Evolutionary conservation across 2,888 invertebrate species (phyloP).

Genomic region (Lordiphosa andalusiaca): DNA sequence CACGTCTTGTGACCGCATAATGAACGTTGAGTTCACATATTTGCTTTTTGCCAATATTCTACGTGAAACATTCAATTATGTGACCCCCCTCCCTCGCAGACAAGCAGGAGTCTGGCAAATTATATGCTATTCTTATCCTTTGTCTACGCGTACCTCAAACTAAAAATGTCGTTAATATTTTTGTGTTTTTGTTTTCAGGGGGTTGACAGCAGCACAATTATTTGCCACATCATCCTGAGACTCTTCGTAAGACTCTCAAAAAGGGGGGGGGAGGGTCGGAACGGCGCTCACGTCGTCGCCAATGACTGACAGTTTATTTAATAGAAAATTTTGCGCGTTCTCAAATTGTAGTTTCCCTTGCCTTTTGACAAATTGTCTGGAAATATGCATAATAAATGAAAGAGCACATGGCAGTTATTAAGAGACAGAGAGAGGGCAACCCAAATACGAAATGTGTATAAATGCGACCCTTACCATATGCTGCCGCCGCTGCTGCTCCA

Average conservation of each 20-base stretch:
- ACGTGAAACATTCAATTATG: slow-evolving; percentile 65
- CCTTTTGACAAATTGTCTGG: slow-evolving; percentile 48
- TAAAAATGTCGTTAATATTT: slow-evolving; percentile 40
- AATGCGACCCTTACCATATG: slow-evolving; percentile 13
- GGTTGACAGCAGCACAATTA: slow-evolving; percentile 23
- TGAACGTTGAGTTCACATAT: slow-evolving; percentile 22
- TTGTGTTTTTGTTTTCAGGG: neutral
- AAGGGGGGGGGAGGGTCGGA: neutral
- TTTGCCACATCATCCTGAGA: slow-evolving; percentile 64
- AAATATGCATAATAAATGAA: slow-evolving; percentile 54
- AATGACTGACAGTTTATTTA: slow-evolving; percentile 68
- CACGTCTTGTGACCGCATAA: slow-evolving; percentile 42
- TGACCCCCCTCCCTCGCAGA: slow-evolving; percentile 25
- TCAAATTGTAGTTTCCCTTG: slow-evolving; percentile 32
- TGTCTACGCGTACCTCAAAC: slow-evolving; percentile 24
- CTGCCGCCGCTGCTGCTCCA: neutral
- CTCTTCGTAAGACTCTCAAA: slow-evolving; percentile 61
- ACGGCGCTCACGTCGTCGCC: slow-evolving; percentile 43
- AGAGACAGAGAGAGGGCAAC: slow-evolving; percentile 1
- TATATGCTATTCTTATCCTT: slow-evolving; percentile 36
- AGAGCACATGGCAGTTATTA: slow-evolving; percentile 25
- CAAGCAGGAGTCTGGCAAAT: slow-evolving; percentile 21
- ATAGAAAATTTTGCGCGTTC: slow-evolving; percentile 56
- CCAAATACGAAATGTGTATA: neutral
- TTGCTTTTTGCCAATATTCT: slow-evolving; percentile 52